These are phyloP conservation scores for Crypturellus tataupa DNA, from an alignment of 2,797 vertebrate species.

Conservation along the genomic window DNA sequence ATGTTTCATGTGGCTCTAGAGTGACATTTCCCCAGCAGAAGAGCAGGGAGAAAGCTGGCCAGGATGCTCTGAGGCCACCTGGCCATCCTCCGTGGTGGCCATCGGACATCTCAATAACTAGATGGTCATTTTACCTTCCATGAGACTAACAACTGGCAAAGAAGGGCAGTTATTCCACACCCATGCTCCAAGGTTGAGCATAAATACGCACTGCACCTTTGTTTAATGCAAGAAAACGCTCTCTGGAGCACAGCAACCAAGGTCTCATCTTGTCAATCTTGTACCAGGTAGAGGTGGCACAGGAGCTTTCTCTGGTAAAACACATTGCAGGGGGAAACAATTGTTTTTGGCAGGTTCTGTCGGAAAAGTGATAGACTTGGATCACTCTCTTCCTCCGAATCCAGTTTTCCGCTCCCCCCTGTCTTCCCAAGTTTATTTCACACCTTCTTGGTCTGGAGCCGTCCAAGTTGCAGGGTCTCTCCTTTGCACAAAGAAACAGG, in stretches of 20 bases:
- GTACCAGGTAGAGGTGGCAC: neutral
- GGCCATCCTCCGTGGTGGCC: too few species aligned
- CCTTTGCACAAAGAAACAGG: neutral
- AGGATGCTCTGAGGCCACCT: too few species aligned
- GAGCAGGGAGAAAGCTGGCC: too few species aligned
- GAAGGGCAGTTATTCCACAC: too few species aligned
- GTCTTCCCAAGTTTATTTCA: neutral
- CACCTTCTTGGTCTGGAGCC: neutral
- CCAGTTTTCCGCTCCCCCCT: neutral
- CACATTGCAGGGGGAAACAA: neutral
- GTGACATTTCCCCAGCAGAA: too few species aligned
- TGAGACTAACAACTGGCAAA: too few species aligned
- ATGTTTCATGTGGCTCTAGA: fast-evolving
- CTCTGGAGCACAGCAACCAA: neutral
- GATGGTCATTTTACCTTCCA: too few species aligned
- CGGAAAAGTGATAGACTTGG: neutral
- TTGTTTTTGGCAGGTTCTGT: neutral
- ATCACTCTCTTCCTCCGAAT: neutral
- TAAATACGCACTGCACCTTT: neutral
- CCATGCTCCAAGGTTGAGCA: too few species aligned
- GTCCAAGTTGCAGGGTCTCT: neutral
- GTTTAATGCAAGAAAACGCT: neutral
- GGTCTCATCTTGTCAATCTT: neutral
- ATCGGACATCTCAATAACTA: too few species aligned
- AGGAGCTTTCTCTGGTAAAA: neutral